Conservation (phyloP, 2,888 invertebrate species). For the Ichneumoninae sp. region DNA sequence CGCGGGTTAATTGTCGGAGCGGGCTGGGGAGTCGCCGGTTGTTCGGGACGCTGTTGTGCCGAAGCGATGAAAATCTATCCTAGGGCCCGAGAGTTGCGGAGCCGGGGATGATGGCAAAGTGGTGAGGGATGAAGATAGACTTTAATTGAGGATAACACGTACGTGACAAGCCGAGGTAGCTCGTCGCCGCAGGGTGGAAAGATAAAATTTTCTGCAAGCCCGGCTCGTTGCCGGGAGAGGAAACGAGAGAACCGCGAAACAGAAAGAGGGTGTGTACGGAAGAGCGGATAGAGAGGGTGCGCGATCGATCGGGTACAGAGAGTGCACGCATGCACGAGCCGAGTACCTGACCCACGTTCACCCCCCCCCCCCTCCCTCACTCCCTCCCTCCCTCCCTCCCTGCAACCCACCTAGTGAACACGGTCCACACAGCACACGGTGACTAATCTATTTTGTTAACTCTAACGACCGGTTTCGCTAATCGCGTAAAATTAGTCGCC, state of each 20-base stretch:
- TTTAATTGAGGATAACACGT: conserved; percentile 54
- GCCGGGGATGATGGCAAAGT: neutral
- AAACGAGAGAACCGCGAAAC: conserved; percentile 12
- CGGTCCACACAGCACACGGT: conserved; percentile 41
- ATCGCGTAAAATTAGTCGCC: conserved; percentile 77
- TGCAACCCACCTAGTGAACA: too few relatives aligned
- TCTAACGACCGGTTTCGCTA: conserved; percentile 73
- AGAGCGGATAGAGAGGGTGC: conserved; percentile 34
- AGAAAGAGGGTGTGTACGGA: conserved; percentile 31
- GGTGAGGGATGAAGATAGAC: conserved; percentile 7
- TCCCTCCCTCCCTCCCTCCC: too few relatives aligned
- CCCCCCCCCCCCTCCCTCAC: neutral
- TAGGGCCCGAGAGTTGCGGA: neutral
- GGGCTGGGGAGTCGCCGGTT: neutral
- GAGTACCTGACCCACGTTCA: conserved; percentile 53
- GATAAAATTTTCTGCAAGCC: conserved; percentile 25
- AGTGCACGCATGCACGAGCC: conserved; percentile 59
- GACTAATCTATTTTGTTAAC: conserved; percentile 72
- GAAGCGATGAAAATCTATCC: neutral
- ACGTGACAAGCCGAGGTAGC: conserved; percentile 36
- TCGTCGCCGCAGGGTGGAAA: conserved; percentile 21
- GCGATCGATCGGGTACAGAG: conserved; percentile 66
- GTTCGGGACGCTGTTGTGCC: neutral
- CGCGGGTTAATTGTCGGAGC: conserved; percentile 8
- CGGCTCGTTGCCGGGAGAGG: conserved; percentile 1